Conservation (phyloP, 2,888 invertebrate species). For the Himalopsyche anomala region DNA sequence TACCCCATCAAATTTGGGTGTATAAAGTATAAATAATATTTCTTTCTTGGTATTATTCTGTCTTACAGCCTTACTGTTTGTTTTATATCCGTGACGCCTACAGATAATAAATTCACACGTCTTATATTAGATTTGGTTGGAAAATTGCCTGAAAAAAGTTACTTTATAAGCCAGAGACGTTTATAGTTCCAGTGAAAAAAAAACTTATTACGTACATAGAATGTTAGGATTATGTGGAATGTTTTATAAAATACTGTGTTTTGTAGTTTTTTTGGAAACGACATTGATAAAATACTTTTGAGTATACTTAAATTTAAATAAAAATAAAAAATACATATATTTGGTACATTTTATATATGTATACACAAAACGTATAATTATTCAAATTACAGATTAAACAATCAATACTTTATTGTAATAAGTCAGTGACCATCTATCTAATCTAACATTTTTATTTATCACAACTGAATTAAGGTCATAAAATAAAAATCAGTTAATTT, state of each 20-base stretch:
- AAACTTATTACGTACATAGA: background rate
- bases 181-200: background rate
- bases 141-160: constrained; percentile 19
- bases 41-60: background rate
- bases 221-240: background rate
- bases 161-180: constrained; percentile 5
- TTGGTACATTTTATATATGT: too few relatives aligned
- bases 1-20: background rate
- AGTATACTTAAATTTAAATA: too few relatives aligned
- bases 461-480: too few relatives aligned
- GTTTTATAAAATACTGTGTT: background rate
- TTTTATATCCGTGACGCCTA: background rate
- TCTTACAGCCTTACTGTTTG: background rate
- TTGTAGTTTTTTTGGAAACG: background rate
- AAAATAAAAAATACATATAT: too few relatives aligned
- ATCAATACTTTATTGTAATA: too few relatives aligned
- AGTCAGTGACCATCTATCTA: too few relatives aligned
- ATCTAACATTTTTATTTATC: too few relatives aligned
- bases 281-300: too few relatives aligned
- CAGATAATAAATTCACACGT: constrained; percentile 31
- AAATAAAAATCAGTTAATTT: too few relatives aligned
- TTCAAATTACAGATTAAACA: too few relatives aligned
- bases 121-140: constrained; percentile 20
- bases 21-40: background rate
- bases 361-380: too few relatives aligned